phyloP scores from a whole-genome alignment of 2,113 vertebrate species.

The Gasterosteus aculeatus region DNA sequence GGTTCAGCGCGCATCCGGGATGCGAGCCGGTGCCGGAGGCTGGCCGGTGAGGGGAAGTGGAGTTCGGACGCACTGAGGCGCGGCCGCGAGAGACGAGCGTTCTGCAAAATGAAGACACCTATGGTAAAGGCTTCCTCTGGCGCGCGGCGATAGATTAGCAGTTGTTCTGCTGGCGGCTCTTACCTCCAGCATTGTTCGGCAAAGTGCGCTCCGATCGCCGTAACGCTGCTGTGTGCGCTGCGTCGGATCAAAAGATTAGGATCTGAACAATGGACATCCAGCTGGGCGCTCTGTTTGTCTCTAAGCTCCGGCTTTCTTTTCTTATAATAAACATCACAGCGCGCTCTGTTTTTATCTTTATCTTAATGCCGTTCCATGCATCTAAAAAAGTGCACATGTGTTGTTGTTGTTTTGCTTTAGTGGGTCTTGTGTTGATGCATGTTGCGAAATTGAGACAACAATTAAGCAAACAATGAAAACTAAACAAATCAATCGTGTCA shows the following conservation, averaged over 20 bases:
- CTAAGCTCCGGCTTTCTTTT: conserved; percentile 13
- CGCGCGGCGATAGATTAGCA: neutral
- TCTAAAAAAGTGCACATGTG: conserved; percentile 25
- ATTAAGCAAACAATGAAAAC: neutral
- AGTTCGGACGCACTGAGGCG: conserved; percentile 76
- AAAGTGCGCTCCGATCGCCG: conserved; percentile 36
- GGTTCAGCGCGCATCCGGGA: conserved; percentile 70
- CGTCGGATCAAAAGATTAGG: conserved; percentile 69
- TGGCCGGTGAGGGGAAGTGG: conserved; percentile 82
- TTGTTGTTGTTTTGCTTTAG: neutral
- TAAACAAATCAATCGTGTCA: conserved; percentile 21
- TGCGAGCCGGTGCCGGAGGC: conserved; percentile 7
- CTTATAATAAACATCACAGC: conserved; percentile 11
- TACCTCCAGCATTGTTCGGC: conserved; percentile 24
- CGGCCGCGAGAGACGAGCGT: conserved; percentile 76
- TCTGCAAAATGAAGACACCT: conserved; percentile 92
- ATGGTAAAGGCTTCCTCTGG: conserved; percentile 81
- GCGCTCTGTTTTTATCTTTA: neutral
- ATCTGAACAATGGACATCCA: conserved; percentile 60
- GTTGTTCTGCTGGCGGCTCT: conserved; percentile 15
- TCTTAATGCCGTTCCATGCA: neutral
- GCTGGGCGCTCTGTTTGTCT: conserved; percentile 59
- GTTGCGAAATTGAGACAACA: neutral
- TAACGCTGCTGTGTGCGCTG: conserved; percentile 25
- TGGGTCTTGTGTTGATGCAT: neutral